Base-by-base conservation (phyloP, 2,797 vertebrate species). In the Sciaenops ocellatus region DNA sequence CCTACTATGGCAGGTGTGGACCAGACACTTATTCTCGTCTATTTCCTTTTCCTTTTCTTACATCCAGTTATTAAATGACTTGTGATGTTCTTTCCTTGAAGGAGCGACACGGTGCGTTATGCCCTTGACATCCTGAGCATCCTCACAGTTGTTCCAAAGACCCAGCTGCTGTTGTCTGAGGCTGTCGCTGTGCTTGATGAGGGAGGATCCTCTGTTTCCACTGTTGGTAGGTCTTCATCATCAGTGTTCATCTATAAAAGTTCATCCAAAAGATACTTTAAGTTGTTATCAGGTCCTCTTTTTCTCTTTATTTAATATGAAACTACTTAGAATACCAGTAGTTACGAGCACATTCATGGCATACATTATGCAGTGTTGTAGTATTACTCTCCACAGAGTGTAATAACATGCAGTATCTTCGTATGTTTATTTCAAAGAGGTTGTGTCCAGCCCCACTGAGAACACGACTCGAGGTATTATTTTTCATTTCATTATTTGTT, bases 141-240 rank as follows among this genome's bases (percentile, higher is more conserved):
- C 84, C 96, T 99, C 76, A 99, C 98, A 5, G 98, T 99, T 59
- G 98, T 99, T 80, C 98, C 98, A 83, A 99, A 98, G 94, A 99
- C 98, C 51, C 98, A 99, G 92, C 93, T 99, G 62, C 89, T 99
- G 77, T 87, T 99, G 94, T 96, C 97, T 47, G 98, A 99, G 85
- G 94, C 98, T 47, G 97, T 99, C 62, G 96, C 98, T 69, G 97
- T 99, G 66, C 92, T 99, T 24, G 98, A 98, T 85, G 98, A 99
- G 85, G 96, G 96, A 15, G 98, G 98, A 51, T 97, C 97, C 20
- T 96, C 97, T 1, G 95, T 99, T 87, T 98, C 97, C 71, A 99
- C 97, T 73, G 97, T 99, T 82, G 98, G 98, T 99, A 94, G 89
- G 98, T 85, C 18, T 77, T 48, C 34, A 38, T 38, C 8, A 13